These are phyloP conservation scores for Podocnemis expansa DNA, from an alignment of 2,113 vertebrate genomes.

Conservation along the genomic window DNA sequence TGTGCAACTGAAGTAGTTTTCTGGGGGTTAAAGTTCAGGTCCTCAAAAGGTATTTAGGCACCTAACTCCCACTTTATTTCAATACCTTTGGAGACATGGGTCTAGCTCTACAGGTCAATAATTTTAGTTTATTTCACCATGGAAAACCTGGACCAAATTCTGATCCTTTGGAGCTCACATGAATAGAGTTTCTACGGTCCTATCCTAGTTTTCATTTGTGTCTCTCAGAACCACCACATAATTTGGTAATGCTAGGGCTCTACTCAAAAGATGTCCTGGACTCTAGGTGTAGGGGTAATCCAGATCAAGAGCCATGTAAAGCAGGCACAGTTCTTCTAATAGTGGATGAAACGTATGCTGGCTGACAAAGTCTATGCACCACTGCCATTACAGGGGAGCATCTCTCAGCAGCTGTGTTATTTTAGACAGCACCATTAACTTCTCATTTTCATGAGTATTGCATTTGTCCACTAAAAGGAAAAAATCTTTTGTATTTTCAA, in stretches of 20 bases:
- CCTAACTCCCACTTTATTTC: neutral
- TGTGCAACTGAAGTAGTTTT: neutral
- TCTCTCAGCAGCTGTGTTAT: neutral
- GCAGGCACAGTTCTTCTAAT: neutral
- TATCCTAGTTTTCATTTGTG: neutral
- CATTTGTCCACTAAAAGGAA: neutral
- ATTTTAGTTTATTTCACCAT: neutral
- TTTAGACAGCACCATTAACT: neutral
- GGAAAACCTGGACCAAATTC: neutral
- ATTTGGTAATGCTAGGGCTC: neutral
- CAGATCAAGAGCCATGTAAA: neutral
- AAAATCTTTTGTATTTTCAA: no score
- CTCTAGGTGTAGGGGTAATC: neutral
- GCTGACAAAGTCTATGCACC: neutral
- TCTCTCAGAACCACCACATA: neutral
- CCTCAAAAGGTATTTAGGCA: neutral
- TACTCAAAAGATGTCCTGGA: neutral
- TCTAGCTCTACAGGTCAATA: neutral
- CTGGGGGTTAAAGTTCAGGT: neutral
- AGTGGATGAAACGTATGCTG: neutral
- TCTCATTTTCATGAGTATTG: neutral
- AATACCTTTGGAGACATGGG: neutral
- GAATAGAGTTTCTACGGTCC: neutral
- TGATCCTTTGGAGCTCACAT: neutral
- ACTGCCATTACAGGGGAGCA: fast-evolving